A percentile compares a stretch with the other conserved stretches of the same genome.
phyloP scores from a whole-genome alignment of 2,888 invertebrate genomes.

The Cremastinae sp. region DNA sequence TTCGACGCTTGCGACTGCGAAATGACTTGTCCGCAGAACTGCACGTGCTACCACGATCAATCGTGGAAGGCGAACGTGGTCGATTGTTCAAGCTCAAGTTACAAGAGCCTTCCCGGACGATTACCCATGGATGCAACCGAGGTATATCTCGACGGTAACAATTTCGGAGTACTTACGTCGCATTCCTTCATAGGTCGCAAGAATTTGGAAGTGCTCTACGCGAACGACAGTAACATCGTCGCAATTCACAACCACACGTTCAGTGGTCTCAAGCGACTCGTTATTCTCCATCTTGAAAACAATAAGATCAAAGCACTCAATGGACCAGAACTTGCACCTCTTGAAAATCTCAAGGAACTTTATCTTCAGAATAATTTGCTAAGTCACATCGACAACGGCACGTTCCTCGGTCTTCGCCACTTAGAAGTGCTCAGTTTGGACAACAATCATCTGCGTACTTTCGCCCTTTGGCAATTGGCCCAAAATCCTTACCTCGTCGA shows the following conservation, averaged over 20 bases:
- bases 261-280: conserved; percentile 90
- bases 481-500: conserved; percentile 93
- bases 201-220: conserved; percentile 92
- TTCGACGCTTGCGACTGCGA: conserved; percentile 98
- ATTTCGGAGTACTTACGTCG: conserved; percentile 91
- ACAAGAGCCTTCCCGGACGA: conserved; percentile 90
- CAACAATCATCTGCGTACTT: conserved; percentile 90
- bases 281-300: conserved; percentile 92
- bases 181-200: conserved; percentile 96
- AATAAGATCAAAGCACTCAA: conserved; percentile 90
- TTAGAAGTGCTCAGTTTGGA: conserved; percentile 92
- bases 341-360: conserved; percentile 91
- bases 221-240: conserved; percentile 93
- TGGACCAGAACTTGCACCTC: conserved; percentile 90
- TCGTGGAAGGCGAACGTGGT: conserved; percentile 96
- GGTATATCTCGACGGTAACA: conserved; percentile 95
- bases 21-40: conserved; percentile 96
- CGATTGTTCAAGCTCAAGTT: conserved; percentile 91
- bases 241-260: conserved; percentile 94
- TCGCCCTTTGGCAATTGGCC: conserved; percentile 92
- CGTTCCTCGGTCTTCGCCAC: conserved; percentile 90
- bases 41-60: conserved; percentile 97
- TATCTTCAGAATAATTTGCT: conserved; percentile 94
- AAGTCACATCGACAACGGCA: conserved; percentile 90
- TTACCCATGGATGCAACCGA: conserved; percentile 98